Evolutionary conservation across 2,113 vertebrate genomes (phyloP).

Genomic region (Astur gentilis): DNA sequence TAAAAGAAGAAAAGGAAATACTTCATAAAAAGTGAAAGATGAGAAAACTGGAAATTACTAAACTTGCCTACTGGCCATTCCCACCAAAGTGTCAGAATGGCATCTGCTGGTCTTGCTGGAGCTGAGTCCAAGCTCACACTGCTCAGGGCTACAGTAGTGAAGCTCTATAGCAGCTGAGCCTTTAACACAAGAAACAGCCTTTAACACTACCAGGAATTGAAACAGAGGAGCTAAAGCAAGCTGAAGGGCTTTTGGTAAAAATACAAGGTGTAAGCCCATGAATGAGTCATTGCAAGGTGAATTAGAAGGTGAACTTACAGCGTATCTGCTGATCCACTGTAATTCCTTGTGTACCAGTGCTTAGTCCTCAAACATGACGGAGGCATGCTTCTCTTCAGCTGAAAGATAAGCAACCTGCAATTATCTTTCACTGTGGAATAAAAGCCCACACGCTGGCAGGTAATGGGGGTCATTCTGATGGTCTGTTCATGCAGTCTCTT

Average conservation of each 20-base stretch:
- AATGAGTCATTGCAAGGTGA: background rate
- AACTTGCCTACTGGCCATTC: background rate
- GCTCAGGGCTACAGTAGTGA: background rate
- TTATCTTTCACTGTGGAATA: background rate
- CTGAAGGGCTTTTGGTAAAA: background rate
- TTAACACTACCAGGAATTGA: background rate
- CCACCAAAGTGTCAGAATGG: background rate
- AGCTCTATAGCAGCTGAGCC: background rate
- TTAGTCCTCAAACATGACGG: background rate
- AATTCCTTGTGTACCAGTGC: background rate
- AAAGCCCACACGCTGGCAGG: background rate
- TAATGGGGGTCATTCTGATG: background rate
- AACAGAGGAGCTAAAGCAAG: background rate
- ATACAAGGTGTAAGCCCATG: background rate
- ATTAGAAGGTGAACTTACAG: background rate
- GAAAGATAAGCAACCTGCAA: background rate
- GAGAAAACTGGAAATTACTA: background rate
- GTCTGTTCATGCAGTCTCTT: background rate
- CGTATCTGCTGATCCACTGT: background rate
- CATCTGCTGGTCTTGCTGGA: background rate
- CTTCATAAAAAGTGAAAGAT: background rate
- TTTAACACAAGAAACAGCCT: background rate
- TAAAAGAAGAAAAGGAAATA: background rate
- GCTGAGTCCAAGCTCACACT: rapidly evolving
- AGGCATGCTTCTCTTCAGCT: background rate